phyloP scores from a whole-genome alignment of 2,113 vertebrate species.

The Lontra canadensis region DNA sequence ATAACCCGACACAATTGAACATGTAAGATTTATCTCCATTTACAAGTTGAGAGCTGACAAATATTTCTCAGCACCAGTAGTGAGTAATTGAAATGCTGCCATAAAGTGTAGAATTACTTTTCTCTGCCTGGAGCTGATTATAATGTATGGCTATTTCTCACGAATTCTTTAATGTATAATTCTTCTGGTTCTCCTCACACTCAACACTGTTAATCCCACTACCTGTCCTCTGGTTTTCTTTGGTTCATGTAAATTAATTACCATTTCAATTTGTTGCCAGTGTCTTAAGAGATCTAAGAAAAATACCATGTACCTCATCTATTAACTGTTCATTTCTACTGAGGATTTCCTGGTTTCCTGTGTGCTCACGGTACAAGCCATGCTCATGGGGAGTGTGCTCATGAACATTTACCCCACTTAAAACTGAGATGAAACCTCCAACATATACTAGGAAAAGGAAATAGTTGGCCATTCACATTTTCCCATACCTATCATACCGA shows the following conservation, averaged over 20 bases:
- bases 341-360: not conserved
- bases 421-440: not conserved
- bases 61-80: not conserved
- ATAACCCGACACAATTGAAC: conserved; percentile 9
- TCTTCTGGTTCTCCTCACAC: not conserved
- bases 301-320: not conserved
- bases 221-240: not conserved
- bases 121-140: not conserved
- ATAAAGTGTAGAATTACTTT: conserved; percentile 41
- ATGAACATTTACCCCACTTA: not conserved
- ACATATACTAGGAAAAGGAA: not conserved
- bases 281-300: not conserved
- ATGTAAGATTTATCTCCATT: conserved; percentile 60
- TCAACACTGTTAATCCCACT: not conserved
- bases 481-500: not conserved
- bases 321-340: not conserved
- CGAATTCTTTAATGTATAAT: not conserved
- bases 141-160: not conserved
- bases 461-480: not conserved
- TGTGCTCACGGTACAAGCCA: not conserved
- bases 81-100: not conserved
- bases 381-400: not conserved
- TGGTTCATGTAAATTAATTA: conserved; percentile 40
- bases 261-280: not conserved
- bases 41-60: conserved; percentile 33